Percentiles rank a stretch among this genome's conserved stretches.
phyloP scores from a whole-genome alignment of 2,888 invertebrate species.

The Ormyrus pomaceus region DNA sequence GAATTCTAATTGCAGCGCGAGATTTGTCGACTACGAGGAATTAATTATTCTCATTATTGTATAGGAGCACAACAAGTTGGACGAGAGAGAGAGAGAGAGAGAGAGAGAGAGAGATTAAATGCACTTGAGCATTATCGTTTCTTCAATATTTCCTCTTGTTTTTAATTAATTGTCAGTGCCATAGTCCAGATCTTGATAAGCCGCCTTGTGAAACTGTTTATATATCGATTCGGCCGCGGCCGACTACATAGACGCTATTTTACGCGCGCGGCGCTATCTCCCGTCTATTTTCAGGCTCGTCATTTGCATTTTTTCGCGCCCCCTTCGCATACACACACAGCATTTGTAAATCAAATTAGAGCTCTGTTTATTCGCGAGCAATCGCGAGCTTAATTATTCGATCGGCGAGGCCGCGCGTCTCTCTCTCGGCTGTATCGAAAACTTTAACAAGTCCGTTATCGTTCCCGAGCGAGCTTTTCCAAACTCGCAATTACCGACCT shows the following conservation, averaged over 20 bases:
- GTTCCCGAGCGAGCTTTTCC: no score
- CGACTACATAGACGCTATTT: background rate
- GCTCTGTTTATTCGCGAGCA: no score
- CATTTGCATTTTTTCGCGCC: background rate
- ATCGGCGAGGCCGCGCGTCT: no score
- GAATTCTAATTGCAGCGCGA: conserved; percentile 70
- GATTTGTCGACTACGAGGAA: conserved; percentile 63
- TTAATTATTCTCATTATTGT: conserved; percentile 65
- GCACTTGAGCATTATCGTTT: conserved; percentile 18
- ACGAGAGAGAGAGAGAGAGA: background rate
- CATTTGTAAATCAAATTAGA: conserved; percentile 36
- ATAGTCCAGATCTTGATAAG: conserved; percentile 64
- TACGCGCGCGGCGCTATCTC: background rate
- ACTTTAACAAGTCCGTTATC: no score
- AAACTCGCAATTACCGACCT: no score
- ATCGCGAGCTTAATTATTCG: no score
- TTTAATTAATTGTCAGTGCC: conserved; percentile 72
- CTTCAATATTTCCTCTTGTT: conserved; percentile 62
- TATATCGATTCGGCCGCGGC: background rate
- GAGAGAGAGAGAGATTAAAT: conserved; percentile 22
- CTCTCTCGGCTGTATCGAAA: no score
- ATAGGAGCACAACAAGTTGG: conserved; percentile 36
- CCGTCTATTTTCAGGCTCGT: background rate
- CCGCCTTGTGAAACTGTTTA: conserved; percentile 41
- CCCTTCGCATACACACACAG: background rate